Percentiles rank a stretch among this genome's conserved stretches.
These are phyloP conservation scores for Rhincodon typus DNA, from an alignment of 2,797 vertebrate species.

Conservation along the genomic window DNA sequence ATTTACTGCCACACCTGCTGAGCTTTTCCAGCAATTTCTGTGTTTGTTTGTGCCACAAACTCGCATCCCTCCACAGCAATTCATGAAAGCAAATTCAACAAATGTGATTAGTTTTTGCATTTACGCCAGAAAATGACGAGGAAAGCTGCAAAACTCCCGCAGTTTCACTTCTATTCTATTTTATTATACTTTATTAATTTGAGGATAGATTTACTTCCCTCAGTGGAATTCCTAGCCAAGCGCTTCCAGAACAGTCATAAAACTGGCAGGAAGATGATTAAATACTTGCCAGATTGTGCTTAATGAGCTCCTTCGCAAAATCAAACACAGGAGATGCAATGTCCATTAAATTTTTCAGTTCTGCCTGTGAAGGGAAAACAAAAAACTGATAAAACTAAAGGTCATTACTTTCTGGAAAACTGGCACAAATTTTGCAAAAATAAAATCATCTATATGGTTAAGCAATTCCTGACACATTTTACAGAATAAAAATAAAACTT, in stretches of 20 bases:
- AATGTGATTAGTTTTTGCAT: background rate
- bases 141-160: background rate
- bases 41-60: too few species aligned
- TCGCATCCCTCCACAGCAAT: background rate
- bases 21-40: too few species aligned
- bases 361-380: conserved; percentile 60
- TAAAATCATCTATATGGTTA: background rate
- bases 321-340: conserved; percentile 85
- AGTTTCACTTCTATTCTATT: too few species aligned
- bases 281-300: conserved; percentile 83
- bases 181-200: too few species aligned
- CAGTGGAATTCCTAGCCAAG: too few species aligned
- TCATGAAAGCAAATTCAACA: background rate
- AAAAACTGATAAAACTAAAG: conserved; percentile 19
- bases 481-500: too few species aligned
- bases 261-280: background rate
- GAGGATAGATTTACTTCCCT: too few species aligned
- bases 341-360: conserved; percentile 88
- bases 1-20: too few species aligned
- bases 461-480: background rate
- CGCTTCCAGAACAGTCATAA: background rate
- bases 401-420: background rate
- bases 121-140: background rate
- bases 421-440: background rate
- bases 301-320: conserved; percentile 95